Percentiles rank a stretch among this genome's conserved stretches.
These are phyloP conservation scores for Threskiornis aethiopicus DNA, from an alignment of 2,797 vertebrate species.

Conservation along the genomic window DNA sequence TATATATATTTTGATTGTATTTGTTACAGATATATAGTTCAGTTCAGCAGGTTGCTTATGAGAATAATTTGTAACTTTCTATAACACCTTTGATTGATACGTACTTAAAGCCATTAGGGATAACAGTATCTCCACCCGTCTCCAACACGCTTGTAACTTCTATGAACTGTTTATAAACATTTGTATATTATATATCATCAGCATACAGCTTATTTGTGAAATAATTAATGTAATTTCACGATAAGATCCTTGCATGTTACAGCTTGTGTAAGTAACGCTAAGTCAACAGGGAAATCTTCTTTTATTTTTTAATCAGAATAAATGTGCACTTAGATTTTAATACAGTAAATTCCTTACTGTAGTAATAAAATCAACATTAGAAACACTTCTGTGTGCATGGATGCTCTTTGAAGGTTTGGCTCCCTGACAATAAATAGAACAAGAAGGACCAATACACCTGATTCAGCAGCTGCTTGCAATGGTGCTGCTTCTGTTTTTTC, in stretches of 20 bases:
- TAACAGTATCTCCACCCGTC: neutral
- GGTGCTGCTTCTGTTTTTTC: neutral
- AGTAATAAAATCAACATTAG: neutral
- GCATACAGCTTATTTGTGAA: neutral
- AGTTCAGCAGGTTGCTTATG: neutral
- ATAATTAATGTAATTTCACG: neutral
- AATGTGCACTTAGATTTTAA: neutral
- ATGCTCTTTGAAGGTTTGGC: neutral
- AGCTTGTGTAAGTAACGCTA: neutral
- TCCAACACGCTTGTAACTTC: neutral
- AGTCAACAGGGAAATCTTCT: neutral
- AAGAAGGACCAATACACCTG: neutral
- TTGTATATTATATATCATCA: neutral
- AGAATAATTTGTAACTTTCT: neutral
- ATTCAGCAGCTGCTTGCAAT: neutral
- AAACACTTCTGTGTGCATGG: neutral
- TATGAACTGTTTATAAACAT: neutral
- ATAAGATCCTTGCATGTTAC: neutral
- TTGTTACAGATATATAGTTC: neutral
- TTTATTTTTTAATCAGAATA: neutral
- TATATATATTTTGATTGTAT: neutral
- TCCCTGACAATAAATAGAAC: neutral
- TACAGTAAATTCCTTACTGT: neutral
- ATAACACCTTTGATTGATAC: accelerated
- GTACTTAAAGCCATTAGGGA: neutral